Conservation (phyloP, 2,113 vertebrate genomes). For the Paracanthobrama guichenoti region DNA sequence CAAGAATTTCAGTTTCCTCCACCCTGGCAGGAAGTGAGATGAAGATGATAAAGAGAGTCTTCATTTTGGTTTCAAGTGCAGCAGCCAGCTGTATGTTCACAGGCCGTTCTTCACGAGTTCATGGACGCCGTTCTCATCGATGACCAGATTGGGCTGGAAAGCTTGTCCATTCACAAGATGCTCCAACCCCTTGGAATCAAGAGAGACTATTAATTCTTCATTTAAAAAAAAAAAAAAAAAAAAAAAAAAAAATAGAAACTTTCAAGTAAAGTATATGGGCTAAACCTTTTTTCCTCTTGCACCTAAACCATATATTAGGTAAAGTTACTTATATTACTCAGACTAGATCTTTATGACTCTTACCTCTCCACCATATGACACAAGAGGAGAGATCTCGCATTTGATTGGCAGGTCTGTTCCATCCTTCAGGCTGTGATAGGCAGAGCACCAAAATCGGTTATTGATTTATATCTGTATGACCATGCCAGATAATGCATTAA, state of each 20-base stretch:
- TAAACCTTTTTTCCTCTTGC: background rate
- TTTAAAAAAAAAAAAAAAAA: too few species aligned
- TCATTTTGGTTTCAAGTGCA: conserved; percentile 1
- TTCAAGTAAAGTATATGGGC: background rate
- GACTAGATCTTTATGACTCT: conserved; percentile 52
- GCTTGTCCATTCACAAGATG: conserved; percentile 80
- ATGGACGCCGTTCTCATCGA: conserved; percentile 81
- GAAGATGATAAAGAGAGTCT: conserved; percentile 42
- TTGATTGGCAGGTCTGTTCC: conserved; percentile 91
- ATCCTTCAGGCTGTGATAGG: conserved; percentile 85
- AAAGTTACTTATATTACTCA: too few species aligned
- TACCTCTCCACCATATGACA: conserved; percentile 96
- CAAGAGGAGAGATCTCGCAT: conserved; percentile 94
- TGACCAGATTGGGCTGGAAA: conserved; percentile 83
- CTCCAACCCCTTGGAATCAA: conserved; percentile 81
- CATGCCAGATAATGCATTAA: background rate
- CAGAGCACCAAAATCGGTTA: conserved; percentile 36
- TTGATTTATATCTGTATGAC: background rate
- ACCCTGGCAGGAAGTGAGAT: conserved; percentile 36
- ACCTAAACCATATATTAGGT: background rate
- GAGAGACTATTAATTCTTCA: background rate
- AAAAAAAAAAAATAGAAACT: background rate
- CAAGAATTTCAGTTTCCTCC: conserved; percentile 65
- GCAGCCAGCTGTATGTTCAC: conserved; percentile 53
- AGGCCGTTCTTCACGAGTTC: conserved; percentile 89